Evolutionary conservation across 2,888 invertebrate genomes (phyloP), one percentile per base, ranked within the genome.

Genomic region (Digitonthophagus gazella): DNA sequence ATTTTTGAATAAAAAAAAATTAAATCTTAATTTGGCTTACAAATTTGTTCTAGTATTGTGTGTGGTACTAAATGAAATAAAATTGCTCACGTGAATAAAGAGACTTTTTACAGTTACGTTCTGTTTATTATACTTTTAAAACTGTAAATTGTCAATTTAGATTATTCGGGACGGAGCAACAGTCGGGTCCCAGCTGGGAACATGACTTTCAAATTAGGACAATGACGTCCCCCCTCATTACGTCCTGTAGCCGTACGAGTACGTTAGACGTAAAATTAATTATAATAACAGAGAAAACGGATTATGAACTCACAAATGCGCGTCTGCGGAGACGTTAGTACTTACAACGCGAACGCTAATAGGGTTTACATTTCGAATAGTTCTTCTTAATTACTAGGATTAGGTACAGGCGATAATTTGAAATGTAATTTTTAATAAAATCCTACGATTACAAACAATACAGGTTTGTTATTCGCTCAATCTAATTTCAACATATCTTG

Each of bases 61-160:
- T 44, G 28, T 44, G 28, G 28, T 11, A 44, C 8, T 44, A 44
- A 44, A 44, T 44, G 8, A 44, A 8, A 44, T 44, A 44, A 44
- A 44, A 44, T 44, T 44, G 28, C 28, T 44, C 6, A 11, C 28
- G 6, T 11, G 28, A 44, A 44, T 44, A 44, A 44, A 44, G 11
- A 44, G 8, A 44, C 28, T 44, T n/a, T n/a, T n/a, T 61, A 61
- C 61, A 61, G 61, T 61, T 61, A 61, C 18, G 18, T 61, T 61
- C 61, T 61, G 61, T 14, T n/a, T 44, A 61, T 61, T 61, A 61
- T 61, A 61, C 61, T 61, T 61, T 61, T 61, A 61, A 61, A 61
- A 61, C 61, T 61, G 61, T 61, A 61, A 61, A 61, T 61, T 61
- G 61, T 61, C 61, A 61, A 61, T 61, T 61, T 20, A 61, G 20